Percentiles rank a stretch among this genome's conserved stretches.
Conservation (phyloP, 1,140 invertebrate species). For the Psix sp. region DNA sequence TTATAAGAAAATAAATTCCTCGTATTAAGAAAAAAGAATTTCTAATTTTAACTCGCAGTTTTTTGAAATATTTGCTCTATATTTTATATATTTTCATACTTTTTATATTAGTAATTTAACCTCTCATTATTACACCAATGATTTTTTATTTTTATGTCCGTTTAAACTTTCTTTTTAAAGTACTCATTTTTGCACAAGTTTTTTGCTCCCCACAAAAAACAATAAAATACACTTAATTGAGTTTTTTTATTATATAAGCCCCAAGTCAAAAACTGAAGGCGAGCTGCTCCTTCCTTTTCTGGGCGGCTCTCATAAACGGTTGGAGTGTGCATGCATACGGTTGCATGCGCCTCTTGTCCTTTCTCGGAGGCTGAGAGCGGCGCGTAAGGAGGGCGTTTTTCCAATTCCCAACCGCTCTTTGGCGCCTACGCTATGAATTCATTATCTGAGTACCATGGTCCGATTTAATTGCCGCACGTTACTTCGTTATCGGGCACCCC, state of each 20-base stretch:
- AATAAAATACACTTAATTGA: too few species aligned
- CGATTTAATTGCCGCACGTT: slow-evolving; percentile 72
- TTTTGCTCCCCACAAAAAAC: too few species aligned
- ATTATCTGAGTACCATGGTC: slow-evolving; percentile 67
- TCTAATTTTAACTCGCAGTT: too few species aligned
- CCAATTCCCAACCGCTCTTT: slow-evolving; percentile 65
- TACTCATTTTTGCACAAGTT: too few species aligned
- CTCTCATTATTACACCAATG: too few species aligned
- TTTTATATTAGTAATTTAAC: too few species aligned
- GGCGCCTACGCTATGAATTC: slow-evolving; percentile 70
- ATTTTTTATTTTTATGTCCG: too few species aligned
- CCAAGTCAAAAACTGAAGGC: slow-evolving; percentile 23
- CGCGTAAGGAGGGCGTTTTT: slow-evolving; percentile 63
- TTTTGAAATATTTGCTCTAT: too few species aligned
- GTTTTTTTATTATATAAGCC: slow-evolving; percentile 21
- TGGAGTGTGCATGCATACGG: slow-evolving; percentile 31
- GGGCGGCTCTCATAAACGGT: slow-evolving; percentile 47
- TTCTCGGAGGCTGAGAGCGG: slow-evolving; percentile 32
- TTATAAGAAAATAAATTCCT: too few species aligned
- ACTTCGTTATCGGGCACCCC: slow-evolving; percentile 58
- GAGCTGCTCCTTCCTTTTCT: slow-evolving; percentile 21
- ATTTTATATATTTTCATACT: too few species aligned
- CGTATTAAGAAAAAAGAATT: too few species aligned
- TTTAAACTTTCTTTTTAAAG: too few species aligned
- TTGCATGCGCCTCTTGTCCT: slow-evolving; percentile 45